These are phyloP conservation scores for Drosophila demipolita DNA, from an alignment of 2,888 invertebrate species.

Conservation along the genomic window DNA sequence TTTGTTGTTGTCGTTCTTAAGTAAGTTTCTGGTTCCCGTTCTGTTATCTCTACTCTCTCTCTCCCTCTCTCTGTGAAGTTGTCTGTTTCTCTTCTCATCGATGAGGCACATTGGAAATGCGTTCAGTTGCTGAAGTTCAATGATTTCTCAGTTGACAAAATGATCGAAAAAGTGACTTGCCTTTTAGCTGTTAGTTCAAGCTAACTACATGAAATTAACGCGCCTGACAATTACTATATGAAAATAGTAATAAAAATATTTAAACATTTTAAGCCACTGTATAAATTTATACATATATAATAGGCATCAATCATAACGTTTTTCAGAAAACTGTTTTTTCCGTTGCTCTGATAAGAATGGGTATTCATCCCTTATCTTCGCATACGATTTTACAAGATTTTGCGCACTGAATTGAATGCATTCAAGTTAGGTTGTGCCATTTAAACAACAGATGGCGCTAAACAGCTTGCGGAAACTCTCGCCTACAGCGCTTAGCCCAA, in stretches of 20 bases:
- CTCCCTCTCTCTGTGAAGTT: constrained; percentile 14
- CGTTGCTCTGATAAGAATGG: constrained; percentile 55
- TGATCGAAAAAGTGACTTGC: constrained; percentile 16
- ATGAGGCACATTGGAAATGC: constrained; percentile 21
- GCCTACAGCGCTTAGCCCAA: constrained; percentile 35
- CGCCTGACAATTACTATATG: too few species aligned
- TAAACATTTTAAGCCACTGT: background rate
- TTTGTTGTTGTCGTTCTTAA: constrained; percentile 36
- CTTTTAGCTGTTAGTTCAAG: background rate
- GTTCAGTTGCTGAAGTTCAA: constrained; percentile 60
- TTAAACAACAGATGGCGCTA: constrained; percentile 68
- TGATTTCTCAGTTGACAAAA: constrained; percentile 33
- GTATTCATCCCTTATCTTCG: constrained; percentile 36
- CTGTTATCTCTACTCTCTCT: constrained; percentile 47
- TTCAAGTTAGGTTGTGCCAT: constrained; percentile 19
- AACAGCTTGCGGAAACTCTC: constrained; percentile 40
- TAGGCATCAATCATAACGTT: background rate
- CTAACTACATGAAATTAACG: background rate
- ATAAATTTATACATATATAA: background rate
- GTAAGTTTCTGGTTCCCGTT: constrained; percentile 48
- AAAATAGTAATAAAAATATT: background rate
- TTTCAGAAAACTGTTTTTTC: background rate
- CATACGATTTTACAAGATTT: constrained; percentile 27
- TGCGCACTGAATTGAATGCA: constrained; percentile 53
- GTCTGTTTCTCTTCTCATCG: constrained; percentile 7